Evolutionary conservation across 2,113 vertebrate species (phyloP).

Genomic region (Montifringilla adamsi): DNA sequence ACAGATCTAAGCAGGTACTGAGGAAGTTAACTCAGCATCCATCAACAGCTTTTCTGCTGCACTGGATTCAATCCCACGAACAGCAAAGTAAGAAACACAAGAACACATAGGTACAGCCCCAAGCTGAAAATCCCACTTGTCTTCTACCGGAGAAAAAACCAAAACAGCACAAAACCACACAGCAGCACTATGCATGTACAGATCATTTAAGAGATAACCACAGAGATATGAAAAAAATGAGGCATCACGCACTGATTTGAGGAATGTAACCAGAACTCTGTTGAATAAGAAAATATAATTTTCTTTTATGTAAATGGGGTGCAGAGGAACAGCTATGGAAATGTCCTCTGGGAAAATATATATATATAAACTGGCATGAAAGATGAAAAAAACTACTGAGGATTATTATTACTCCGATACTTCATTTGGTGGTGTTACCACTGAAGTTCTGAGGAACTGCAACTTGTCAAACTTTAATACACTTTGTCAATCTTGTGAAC

Average conservation of each 20-base stretch:
- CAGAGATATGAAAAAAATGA: neutral
- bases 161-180: neutral
- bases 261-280: neutral
- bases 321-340: neutral
- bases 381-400: neutral
- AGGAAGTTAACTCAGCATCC: neutral
- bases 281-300: neutral
- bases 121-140: neutral
- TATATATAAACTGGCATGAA: neutral
- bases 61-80: neutral
- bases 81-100: neutral
- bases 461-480: neutral
- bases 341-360: neutral
- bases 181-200: fast-evolving
- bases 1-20: neutral
- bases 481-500: neutral
- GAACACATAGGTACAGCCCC: fast-evolving
- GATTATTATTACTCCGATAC: neutral
- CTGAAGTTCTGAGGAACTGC: neutral
- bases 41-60: neutral
- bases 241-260: neutral
- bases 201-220: neutral
- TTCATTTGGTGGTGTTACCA: neutral
- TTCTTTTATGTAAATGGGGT: neutral
- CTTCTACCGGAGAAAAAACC: neutral